Evolutionary conservation across 2,113 vertebrate genomes (phyloP).

Genomic region (Tylochromis polylepis): DNA sequence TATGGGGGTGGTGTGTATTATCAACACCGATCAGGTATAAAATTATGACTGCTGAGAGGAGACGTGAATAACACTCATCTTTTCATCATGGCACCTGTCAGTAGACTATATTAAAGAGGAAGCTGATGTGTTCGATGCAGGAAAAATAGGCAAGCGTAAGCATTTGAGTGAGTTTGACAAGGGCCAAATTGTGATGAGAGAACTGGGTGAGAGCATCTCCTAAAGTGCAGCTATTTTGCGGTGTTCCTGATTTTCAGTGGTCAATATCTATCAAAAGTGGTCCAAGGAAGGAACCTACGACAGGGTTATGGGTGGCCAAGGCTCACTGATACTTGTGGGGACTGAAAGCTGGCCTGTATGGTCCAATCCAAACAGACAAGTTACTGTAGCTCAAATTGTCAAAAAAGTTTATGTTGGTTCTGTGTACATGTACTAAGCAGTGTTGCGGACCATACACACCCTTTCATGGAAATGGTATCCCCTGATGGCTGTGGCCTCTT

Average conservation of each 20-base stretch:
- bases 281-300: too few species aligned
- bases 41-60: background rate
- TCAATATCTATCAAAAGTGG: too few species aligned
- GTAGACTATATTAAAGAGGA: background rate
- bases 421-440: background rate
- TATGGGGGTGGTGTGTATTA: background rate
- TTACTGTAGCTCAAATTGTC: too few species aligned
- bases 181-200: background rate
- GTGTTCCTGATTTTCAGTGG: background rate
- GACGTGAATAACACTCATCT: background rate
- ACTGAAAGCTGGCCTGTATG: too few species aligned
- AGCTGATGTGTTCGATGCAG: background rate
- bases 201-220: background rate
- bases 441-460: background rate
- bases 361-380: too few species aligned
- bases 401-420: too few species aligned
- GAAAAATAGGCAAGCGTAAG: background rate
- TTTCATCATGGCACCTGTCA: background rate
- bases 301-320: too few species aligned
- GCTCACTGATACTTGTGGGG: too few species aligned
- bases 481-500: background rate
- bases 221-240: background rate
- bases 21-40: background rate
- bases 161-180: background rate
- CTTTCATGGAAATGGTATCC: too few species aligned